phyloP scores from a whole-genome alignment of 2,888 invertebrate genomes.

The Cephus sareptanus region DNA sequence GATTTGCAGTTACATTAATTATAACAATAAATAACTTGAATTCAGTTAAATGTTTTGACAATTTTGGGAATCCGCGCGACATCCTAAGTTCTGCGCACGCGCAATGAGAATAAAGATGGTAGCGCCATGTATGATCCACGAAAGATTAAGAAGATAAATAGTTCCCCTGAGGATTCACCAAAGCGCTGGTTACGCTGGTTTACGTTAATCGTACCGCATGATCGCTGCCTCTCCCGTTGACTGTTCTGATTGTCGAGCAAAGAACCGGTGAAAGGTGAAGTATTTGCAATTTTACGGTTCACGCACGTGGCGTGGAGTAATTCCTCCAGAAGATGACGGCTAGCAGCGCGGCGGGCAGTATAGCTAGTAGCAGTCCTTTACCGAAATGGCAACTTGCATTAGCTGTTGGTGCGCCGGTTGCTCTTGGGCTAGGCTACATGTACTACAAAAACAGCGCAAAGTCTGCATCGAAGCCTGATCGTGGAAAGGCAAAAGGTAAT shows the following conservation, averaged over 20 bases:
- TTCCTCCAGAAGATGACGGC: constrained; percentile 42
- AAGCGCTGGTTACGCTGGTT: background rate
- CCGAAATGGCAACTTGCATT: constrained; percentile 90
- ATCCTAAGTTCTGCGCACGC: background rate
- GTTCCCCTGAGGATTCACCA: constrained; percentile 14
- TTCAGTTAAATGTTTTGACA: too few relatives aligned
- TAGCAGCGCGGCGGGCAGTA: constrained; percentile 44
- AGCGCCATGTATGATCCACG: background rate
- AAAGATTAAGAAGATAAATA: background rate
- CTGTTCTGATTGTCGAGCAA: constrained; percentile 8
- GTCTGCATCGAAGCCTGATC: constrained; percentile 37
- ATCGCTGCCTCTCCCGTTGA: constrained; percentile 7
- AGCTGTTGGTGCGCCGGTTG: constrained; percentile 85
- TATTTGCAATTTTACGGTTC: background rate
- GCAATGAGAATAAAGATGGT: background rate
- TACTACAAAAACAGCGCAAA: constrained; percentile 73
- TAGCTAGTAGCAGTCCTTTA: constrained; percentile 68
- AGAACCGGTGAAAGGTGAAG: background rate
- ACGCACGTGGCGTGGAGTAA: background rate
- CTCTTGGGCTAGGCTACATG: constrained; percentile 84
- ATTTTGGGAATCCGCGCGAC: too few relatives aligned
- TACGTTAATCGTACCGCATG: constrained; percentile 22
- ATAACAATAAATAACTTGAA: too few relatives aligned
- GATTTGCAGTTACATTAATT: too few relatives aligned
- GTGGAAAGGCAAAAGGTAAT: constrained; percentile 40